A percentile compares a stretch with the other conserved stretches of the same genome.
phyloP scores from a whole-genome alignment of 2,797 vertebrate genomes.

The Cetoscarus ocellatus region DNA sequence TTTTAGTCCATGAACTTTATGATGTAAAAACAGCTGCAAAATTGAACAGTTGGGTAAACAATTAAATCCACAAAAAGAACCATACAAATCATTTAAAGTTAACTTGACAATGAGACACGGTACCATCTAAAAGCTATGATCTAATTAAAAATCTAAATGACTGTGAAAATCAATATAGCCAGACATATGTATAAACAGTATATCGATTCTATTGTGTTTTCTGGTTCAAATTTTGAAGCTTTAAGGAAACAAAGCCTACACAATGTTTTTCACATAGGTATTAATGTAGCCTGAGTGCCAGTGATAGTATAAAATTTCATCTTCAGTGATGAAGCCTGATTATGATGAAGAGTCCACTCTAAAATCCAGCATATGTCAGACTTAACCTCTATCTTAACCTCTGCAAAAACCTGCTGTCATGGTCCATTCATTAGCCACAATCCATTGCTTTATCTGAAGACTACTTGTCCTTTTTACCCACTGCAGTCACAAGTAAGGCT shows the following conservation, averaged over 20 bases:
- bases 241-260: neutral
- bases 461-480: constrained; percentile 36
- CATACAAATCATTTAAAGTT: too few species aligned
- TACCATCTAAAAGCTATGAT: too few species aligned
- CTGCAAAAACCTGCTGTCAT: constrained; percentile 40
- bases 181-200: neutral
- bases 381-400: constrained; percentile 44
- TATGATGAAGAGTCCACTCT: constrained; percentile 16
- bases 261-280: neutral
- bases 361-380: constrained; percentile 19
- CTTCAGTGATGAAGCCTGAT: constrained; percentile 44
- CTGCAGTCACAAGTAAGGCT: constrained; percentile 54
- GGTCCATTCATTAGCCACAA: constrained; percentile 59
- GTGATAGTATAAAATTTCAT: constrained; percentile 13
- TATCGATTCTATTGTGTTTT: too few species aligned
- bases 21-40: too few species aligned
- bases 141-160: too few species aligned
- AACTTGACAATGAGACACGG: too few species aligned
- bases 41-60: too few species aligned
- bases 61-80: too few species aligned
- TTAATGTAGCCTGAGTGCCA: neutral
- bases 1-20: too few species aligned
- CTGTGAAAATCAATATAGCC: too few species aligned
- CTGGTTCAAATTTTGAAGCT: too few species aligned
- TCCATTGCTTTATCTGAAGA: constrained; percentile 55